Percentiles rank a stretch among this genome's conserved stretches.
phyloP scores from a whole-genome alignment of 2,113 vertebrate species.

The Lathamus discolor region DNA sequence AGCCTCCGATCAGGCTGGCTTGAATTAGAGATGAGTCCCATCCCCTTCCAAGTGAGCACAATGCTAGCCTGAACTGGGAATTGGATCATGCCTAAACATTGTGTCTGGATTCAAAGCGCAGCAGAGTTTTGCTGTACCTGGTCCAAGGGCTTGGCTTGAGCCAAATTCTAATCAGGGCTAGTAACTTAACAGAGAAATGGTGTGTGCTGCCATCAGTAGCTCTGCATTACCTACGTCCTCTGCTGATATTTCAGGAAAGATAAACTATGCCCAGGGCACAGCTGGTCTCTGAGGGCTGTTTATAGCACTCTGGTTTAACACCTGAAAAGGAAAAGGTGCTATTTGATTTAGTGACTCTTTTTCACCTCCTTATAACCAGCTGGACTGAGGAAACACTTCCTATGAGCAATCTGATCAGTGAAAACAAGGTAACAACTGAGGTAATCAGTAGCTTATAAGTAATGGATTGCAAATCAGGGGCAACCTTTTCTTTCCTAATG shows the following conservation, averaged over 20 bases:
- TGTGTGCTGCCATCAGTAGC: neutral
- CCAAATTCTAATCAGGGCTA: slow-evolving; percentile 41
- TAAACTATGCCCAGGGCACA: neutral
- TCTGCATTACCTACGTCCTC: neutral
- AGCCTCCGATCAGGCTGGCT: slow-evolving; percentile 5
- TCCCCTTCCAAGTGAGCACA: slow-evolving; percentile 29
- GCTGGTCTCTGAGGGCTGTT: neutral
- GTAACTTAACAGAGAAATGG: neutral
- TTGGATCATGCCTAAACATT: slow-evolving; percentile 41
- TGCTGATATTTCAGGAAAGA: neutral
- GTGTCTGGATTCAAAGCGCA: slow-evolving; percentile 5
- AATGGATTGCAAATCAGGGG: neutral
- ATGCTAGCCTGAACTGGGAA: neutral
- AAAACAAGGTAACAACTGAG: neutral
- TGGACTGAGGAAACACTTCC: neutral
- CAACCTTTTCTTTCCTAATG: neutral
- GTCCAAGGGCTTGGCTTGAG: slow-evolving; percentile 1
- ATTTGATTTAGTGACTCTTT: neutral
- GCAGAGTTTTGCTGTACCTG: slow-evolving; percentile 19
- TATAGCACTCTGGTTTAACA: neutral
- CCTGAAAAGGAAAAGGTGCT: neutral
- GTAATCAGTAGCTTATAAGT: neutral
- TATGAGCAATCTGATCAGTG: neutral
- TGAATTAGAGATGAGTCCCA: neutral
- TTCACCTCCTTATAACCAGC: neutral